These are phyloP conservation scores for Neotoma lepida DNA, from an alignment of 2,113 vertebrate species.

Conservation along the genomic window DNA sequence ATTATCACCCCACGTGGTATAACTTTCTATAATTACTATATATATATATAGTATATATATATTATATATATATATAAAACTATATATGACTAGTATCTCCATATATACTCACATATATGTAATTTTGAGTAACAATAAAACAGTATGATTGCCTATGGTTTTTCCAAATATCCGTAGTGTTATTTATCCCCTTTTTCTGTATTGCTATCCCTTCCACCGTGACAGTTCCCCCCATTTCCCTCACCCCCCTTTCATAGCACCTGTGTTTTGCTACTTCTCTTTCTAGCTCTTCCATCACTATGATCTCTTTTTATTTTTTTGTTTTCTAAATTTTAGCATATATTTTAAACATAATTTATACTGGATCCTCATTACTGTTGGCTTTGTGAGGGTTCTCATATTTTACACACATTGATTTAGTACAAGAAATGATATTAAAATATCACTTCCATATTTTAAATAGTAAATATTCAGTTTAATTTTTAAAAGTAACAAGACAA, in stretches of 20 bases:
- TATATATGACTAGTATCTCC: neutral
- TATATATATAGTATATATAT: neutral
- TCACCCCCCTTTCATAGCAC: neutral
- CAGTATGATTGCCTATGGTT: neutral
- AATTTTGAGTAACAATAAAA: neutral
- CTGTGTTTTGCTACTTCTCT: neutral
- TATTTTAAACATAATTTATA: conserved; percentile 12
- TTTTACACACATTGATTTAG: conserved; percentile 51
- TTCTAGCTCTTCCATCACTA: neutral
- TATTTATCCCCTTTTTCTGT: neutral
- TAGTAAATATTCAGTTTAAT: conserved; percentile 45
- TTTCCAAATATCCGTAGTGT: neutral
- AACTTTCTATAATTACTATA: neutral
- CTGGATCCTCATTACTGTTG: neutral
- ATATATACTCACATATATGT: neutral
- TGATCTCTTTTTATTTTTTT: neutral
- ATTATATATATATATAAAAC: neutral
- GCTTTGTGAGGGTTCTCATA: conserved; percentile 43
- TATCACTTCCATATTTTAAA: conserved; percentile 8
- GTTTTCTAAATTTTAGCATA: neutral
- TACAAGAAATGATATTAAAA: neutral
- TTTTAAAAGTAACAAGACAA: conserved; percentile 38
- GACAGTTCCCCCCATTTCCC: neutral
- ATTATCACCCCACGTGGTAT: neutral
- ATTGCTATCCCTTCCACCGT: neutral